Percentiles rank a stretch among this genome's conserved stretches.
Evolutionary conservation across 2,113 vertebrate genomes (phyloP).

Genomic region (Amblyopsis rosae): DNA sequence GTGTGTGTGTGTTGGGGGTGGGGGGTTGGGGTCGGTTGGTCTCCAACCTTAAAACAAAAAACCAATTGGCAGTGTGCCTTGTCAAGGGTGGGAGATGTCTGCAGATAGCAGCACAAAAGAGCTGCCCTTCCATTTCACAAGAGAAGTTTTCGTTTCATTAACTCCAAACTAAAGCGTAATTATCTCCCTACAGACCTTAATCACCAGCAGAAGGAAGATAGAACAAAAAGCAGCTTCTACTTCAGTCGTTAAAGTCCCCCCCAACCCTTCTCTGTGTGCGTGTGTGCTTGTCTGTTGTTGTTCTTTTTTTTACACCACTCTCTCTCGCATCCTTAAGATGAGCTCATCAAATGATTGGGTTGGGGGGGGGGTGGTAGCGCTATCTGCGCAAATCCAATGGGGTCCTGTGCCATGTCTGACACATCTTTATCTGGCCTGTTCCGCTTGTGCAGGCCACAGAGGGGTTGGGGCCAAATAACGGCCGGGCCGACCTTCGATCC

Average conservation of each 20-base stretch:
- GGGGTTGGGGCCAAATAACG: not conserved
- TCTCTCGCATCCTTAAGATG: conserved; percentile 52
- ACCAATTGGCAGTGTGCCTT: conserved; percentile 66
- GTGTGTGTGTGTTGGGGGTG: not conserved
- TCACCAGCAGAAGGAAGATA: conserved; percentile 72
- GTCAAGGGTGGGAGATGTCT: conserved; percentile 72
- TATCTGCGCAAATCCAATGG: no score
- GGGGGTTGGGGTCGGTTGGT: conserved; percentile 21
- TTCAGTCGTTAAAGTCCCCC: conserved; percentile 64
- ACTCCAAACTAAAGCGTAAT: conserved; percentile 79
- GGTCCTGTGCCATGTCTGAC: not conserved
- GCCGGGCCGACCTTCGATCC: not conserved
- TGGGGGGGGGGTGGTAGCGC: conserved; percentile 7
- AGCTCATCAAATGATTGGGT: conserved; percentile 66
- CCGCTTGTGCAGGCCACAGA: not conserved
- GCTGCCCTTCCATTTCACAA: conserved; percentile 67
- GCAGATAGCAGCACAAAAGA: conserved; percentile 75
- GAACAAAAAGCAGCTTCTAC: conserved; percentile 74
- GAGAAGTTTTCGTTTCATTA: conserved; percentile 80
- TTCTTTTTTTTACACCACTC: conserved; percentile 37
- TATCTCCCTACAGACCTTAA: conserved; percentile 80
- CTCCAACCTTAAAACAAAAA: conserved; percentile 68
- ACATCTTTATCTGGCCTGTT: conserved; percentile 22
- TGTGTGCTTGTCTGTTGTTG: conserved; percentile 26
- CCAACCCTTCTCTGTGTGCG: not conserved